Evolutionary conservation across 2,113 vertebrate species (phyloP).

Genomic region (Ochotona princeps): DNA sequence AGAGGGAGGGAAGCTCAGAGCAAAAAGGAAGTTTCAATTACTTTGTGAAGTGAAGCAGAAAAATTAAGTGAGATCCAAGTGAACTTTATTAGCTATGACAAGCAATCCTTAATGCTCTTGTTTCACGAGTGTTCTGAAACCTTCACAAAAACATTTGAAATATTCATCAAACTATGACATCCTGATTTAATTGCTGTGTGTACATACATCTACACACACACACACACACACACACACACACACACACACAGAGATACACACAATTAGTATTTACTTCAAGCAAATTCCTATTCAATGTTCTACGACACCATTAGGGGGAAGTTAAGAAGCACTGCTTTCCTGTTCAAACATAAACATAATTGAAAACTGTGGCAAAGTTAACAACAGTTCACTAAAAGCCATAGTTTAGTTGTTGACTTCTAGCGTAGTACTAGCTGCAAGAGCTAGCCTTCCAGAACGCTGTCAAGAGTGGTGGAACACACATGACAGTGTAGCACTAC

Average conservation of each 20-base stretch:
- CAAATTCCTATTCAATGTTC: conserved; percentile 55
- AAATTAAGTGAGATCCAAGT: conserved; percentile 89
- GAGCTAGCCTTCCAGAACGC: not conserved
- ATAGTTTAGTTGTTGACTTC: conserved; percentile 58
- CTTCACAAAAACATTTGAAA: conserved; percentile 71
- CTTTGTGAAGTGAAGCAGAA: conserved; percentile 90
- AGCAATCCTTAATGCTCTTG: conserved; percentile 84
- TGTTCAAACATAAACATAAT: conserved; percentile 65
- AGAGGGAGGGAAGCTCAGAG: not conserved
- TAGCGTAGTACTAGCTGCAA: not conserved
- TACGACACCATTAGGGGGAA: conserved; percentile 53
- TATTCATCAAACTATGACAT: conserved; percentile 51
- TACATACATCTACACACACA: not conserved
- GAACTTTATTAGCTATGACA: conserved; percentile 90
- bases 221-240: not conserved
- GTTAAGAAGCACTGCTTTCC: conserved; percentile 49
- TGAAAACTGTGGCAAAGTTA: conserved; percentile 40
- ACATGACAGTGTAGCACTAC: not conserved
- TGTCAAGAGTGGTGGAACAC: not conserved
- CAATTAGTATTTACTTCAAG: conserved; percentile 42
- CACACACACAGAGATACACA: not conserved
- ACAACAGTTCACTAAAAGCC: conserved; percentile 49
- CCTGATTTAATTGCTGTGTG: not conserved
- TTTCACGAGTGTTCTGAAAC: conserved; percentile 71
- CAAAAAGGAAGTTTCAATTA: conserved; percentile 91